phyloP scores from a whole-genome alignment of 2,888 invertebrate genomes.

The Agrotis puta region DNA sequence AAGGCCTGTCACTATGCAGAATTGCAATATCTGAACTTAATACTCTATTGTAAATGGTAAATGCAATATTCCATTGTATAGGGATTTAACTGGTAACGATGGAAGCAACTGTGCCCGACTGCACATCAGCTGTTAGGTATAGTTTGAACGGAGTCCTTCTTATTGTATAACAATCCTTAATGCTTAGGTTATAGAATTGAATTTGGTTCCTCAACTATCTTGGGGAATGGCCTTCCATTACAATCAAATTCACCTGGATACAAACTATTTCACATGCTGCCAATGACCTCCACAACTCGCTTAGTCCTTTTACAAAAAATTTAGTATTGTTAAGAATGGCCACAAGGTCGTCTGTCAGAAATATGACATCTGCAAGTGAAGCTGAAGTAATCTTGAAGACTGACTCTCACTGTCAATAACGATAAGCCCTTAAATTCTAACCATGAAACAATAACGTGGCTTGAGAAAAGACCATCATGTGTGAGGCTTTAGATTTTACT shows the following conservation, averaged over 20 bases:
- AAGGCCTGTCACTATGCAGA: conserved; percentile 9
- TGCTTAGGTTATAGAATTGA: not conserved
- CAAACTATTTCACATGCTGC: not conserved
- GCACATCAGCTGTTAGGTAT: not conserved
- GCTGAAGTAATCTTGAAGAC: too few relatives aligned
- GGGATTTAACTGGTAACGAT: conserved; percentile 23
- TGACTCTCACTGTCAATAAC: too few relatives aligned
- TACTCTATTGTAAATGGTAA: conserved; percentile 48
- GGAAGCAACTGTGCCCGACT: not conserved
- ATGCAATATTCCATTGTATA: conserved; percentile 42
- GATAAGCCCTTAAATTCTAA: too few relatives aligned
- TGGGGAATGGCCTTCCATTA: not conserved
- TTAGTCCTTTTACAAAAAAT: not conserved
- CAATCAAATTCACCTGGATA: too few relatives aligned
- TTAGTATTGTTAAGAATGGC: too few relatives aligned
- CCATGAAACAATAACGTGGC: too few relatives aligned
- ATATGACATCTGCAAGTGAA: too few relatives aligned
- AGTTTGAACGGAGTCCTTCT: not conserved
- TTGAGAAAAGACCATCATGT: too few relatives aligned
- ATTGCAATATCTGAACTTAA: conserved; percentile 43
- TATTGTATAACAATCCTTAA: not conserved
- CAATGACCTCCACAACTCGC: not conserved
- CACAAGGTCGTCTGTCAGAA: too few relatives aligned
- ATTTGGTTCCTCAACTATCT: not conserved
- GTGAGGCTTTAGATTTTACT: not conserved